phyloP scores from a whole-genome alignment of 2,113 vertebrate genomes.

The Callospermophilus lateralis region DNA sequence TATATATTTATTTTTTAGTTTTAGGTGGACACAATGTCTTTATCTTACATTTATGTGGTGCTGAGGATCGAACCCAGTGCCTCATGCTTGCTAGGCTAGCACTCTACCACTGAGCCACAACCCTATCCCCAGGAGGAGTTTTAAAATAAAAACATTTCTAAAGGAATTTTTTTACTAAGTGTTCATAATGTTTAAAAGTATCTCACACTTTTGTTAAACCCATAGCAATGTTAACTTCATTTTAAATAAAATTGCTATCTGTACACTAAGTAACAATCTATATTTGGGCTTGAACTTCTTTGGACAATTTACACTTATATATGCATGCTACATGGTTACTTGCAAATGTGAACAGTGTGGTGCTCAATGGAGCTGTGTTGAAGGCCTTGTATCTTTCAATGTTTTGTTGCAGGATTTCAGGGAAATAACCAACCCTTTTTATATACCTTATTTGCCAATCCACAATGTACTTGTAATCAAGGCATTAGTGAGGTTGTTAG shows the following conservation, averaged over 20 bases:
- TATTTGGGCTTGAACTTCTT: slow-evolving; percentile 19
- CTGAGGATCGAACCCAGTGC: too few relatives aligned
- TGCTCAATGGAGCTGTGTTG: background rate
- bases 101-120: too few relatives aligned
- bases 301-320: background rate
- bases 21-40: too few relatives aligned
- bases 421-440: background rate
- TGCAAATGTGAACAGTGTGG: background rate
- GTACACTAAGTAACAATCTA: background rate
- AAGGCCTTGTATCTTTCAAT: background rate
- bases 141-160: slow-evolving; percentile 14
- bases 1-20: too few relatives aligned
- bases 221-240: background rate
- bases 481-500: background rate
- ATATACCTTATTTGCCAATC: background rate
- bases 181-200: background rate
- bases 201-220: background rate
- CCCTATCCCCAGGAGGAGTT: background rate
- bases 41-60: too few relatives aligned
- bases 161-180: background rate
- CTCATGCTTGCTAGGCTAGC: too few relatives aligned
- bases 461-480: background rate
- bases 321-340: background rate
- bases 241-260: background rate
- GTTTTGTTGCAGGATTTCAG: background rate